A percentile compares a stretch with the other conserved stretches of the same genome.
Conservation (phyloP, 2,888 invertebrate genomes). For the Mythimna impura region DNA sequence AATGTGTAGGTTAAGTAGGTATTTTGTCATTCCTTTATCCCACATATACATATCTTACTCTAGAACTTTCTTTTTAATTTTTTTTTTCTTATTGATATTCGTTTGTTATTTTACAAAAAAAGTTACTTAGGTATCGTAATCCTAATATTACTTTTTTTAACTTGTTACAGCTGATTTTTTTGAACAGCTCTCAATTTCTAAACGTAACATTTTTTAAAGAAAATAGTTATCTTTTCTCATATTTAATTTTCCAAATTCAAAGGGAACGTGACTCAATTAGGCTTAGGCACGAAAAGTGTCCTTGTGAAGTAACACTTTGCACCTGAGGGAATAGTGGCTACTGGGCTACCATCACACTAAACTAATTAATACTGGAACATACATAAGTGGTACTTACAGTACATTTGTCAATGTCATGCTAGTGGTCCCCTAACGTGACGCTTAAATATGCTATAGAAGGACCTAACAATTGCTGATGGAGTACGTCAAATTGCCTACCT, state of each 20-base stretch:
- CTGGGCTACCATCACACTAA: slow-evolving; percentile 34
- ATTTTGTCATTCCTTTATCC: no score
- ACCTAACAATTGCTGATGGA: slow-evolving; percentile 3
- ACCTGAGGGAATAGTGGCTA: slow-evolving; percentile 50
- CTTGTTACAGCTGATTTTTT: no score
- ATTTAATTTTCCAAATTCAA: slow-evolving; percentile 17
- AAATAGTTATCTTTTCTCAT: neutral
- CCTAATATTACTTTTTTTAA: no score
- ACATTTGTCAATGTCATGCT: slow-evolving; percentile 33
- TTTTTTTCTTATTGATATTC: no score
- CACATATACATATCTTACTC: no score
- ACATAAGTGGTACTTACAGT: slow-evolving; percentile 25
- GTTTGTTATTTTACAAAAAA: no score
- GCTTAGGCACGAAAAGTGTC: slow-evolving; percentile 36
- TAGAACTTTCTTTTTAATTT: no score
- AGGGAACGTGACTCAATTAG: slow-evolving; percentile 42
- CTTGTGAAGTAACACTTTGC: slow-evolving; percentile 44
- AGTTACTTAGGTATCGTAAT: no score
- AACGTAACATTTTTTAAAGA: neutral
- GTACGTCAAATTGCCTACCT: slow-evolving; percentile 4
- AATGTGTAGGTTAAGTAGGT: no score
- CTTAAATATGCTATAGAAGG: slow-evolving; percentile 23
- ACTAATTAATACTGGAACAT: slow-evolving; percentile 46
- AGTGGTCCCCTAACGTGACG: slow-evolving; percentile 25
- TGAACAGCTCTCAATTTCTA: neutral